These are phyloP conservation scores for Drosophila monieri DNA, from an alignment of 2,888 invertebrate species.

Conservation along the genomic window DNA sequence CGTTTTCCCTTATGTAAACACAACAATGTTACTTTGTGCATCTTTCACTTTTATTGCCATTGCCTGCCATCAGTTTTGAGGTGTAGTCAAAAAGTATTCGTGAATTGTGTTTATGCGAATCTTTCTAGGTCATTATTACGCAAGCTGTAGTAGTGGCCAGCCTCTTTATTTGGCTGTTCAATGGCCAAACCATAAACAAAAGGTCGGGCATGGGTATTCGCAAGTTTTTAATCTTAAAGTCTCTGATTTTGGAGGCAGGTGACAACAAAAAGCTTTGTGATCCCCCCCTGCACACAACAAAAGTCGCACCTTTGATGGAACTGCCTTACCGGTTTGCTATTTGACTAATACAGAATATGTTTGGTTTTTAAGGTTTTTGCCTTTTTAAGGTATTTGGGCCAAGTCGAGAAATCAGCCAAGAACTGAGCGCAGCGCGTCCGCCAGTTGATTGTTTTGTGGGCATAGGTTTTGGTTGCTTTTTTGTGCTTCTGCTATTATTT, in stretches of 20 bases:
- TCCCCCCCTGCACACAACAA: slow-evolving; percentile 2
- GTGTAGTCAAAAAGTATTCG: not conserved
- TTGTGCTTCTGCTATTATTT: slow-evolving; percentile 59
- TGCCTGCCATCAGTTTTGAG: slow-evolving; percentile 3
- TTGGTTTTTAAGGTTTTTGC: slow-evolving; percentile 10
- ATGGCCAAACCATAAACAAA: slow-evolving; percentile 5
- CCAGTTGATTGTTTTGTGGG: slow-evolving; percentile 22
- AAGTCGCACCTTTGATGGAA: slow-evolving; percentile 58
- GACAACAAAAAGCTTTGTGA: slow-evolving; percentile 50
- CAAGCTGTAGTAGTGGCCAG: slow-evolving; percentile 1
- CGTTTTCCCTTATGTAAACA: slow-evolving; percentile 32
- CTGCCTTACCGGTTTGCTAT: slow-evolving; percentile 54
- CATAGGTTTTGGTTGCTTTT: slow-evolving; percentile 13
- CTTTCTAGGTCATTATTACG: slow-evolving; percentile 36
- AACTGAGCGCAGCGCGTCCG: slow-evolving; percentile 37
- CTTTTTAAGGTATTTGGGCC: slow-evolving; percentile 41
- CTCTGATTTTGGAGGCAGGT: slow-evolving; percentile 14
- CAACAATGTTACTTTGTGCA: slow-evolving; percentile 7
- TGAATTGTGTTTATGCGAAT: slow-evolving; percentile 26
- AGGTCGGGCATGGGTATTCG: slow-evolving; percentile 3
- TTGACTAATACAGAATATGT: slow-evolving; percentile 58
- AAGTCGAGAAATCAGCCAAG: slow-evolving; percentile 53
- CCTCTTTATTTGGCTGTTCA: slow-evolving; percentile 4
- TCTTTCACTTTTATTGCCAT: slow-evolving; percentile 20
- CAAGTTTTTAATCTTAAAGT: not conserved